Evolutionary conservation across 2,797 vertebrate species (phyloP).

Genomic region (Manis pentadactyla): DNA sequence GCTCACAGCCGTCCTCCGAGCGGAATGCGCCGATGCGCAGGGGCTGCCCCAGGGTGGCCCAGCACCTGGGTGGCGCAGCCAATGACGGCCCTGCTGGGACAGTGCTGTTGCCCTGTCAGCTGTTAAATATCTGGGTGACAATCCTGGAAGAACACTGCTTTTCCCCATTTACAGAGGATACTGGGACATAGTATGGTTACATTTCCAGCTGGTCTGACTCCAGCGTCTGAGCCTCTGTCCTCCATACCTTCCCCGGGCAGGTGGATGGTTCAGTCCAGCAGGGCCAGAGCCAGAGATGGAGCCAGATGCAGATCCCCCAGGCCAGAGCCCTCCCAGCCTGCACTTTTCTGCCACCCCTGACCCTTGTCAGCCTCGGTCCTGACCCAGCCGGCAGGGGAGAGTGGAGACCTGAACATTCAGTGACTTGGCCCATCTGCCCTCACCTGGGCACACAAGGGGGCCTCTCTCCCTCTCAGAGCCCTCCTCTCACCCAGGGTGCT

Average conservation of each 20-base stretch:
- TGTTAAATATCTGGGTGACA: background rate
- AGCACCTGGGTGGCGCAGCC: background rate
- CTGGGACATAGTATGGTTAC: background rate
- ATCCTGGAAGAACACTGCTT: background rate
- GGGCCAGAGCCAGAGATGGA: background rate
- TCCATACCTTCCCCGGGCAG: background rate
- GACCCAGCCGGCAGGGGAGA: too few relatives aligned
- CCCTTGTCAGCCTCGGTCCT: background rate
- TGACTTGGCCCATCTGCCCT: background rate
- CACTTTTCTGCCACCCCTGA: background rate
- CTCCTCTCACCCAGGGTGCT: background rate
- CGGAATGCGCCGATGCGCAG: too few relatives aligned
- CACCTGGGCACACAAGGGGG: background rate
- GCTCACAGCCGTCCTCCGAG: background rate
- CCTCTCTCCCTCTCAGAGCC: background rate
- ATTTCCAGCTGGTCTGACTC: background rate
- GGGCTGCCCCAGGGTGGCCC: too few relatives aligned
- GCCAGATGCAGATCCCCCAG: background rate
- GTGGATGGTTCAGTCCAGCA: background rate
- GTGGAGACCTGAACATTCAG: background rate
- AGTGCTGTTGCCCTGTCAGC: background rate
- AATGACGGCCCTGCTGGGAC: background rate
- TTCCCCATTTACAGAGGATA: background rate
- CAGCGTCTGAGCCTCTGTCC: background rate
- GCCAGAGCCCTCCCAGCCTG: rapidly evolving